Evolutionary conservation across 2,797 vertebrate species (phyloP), one percentile per base, ranked within the genome.

Genomic region (Pelodytes ibericus): DNA sequence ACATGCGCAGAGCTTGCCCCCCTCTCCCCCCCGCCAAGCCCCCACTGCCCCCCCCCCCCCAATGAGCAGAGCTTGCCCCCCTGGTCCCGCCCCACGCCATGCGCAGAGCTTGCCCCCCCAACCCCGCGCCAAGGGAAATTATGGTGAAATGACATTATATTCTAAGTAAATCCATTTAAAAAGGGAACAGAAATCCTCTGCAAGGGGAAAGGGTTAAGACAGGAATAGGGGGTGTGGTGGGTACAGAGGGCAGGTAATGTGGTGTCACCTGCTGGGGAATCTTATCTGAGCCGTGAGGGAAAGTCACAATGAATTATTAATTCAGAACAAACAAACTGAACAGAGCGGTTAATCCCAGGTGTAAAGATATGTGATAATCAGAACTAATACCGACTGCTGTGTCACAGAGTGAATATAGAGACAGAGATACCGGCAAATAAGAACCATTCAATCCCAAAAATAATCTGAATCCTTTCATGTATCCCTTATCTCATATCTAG

Each of bases 271-370:
- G 49, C 49, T 20, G 49, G n/a, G 11, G 6, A 9, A 22, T 44
- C 60, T 72, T 72, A 72, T 72, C 70, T 31, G 11, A 24, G 2
- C 16, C 3, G 2, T 27, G 47, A 16, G 58, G 49, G 41, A 61
- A 57, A 25, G 26, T 29, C 30, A 26, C 18, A 49, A 4, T 72
- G 6, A 72, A 58, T 49, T 51, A 72, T 72, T 72, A 72, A 62
- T 51, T 4, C 11, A 62, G 24, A 61, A 22, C 41, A 72, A 72
- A 72, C 57, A 72, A 36, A 47, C 27, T 47, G 59, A 36, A 41
- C 56, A 61, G 57, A 24, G 39, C 20, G 25, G 5, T 4, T 53
- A 58, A n/a, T 53, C 51, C 56, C 66, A 13, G 27, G 13, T 10
- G 29, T 29, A 1, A n/a, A n/a, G n/a, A n/a, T n/a, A n/a, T n/a